A percentile compares a stretch with the other conserved stretches of the same genome.
These are phyloP conservation scores for Acanthurus lineatus DNA, from an alignment of 2,797 vertebrate genomes.

Conservation along the genomic window DNA sequence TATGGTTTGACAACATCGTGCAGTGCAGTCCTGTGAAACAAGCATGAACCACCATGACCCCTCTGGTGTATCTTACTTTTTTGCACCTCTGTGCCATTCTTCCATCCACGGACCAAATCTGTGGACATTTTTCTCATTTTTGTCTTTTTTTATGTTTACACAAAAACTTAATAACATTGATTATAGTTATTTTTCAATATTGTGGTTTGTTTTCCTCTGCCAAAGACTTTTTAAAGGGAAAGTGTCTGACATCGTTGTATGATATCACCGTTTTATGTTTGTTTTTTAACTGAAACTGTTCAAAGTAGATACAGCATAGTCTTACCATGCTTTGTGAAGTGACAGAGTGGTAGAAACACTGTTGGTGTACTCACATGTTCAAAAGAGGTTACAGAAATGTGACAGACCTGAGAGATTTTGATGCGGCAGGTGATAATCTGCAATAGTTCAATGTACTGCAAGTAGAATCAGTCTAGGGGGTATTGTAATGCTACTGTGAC, in stretches of 20 bases:
- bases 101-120: conserved; percentile 56
- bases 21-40: conserved; percentile 69
- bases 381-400: conserved; percentile 54
- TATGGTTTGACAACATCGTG: conserved; percentile 61
- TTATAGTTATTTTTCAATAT: conserved; percentile 26
- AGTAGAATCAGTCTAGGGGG: conserved; percentile 71
- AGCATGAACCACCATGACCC: conserved; percentile 68
- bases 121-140: conserved; percentile 35
- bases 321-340: conserved; percentile 71
- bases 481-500: conserved; percentile 74
- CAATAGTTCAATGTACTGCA: conserved; percentile 68
- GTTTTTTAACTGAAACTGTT: conserved; percentile 46
- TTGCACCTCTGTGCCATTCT: conserved; percentile 63
- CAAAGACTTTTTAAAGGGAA: conserved; percentile 83
- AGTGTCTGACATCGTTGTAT: conserved; percentile 69
- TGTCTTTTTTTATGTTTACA: conserved; percentile 16
- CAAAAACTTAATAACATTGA: conserved; percentile 12
- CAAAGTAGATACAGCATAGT: conserved; percentile 68
- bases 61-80: conserved; percentile 50
- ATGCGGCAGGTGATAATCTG: conserved; percentile 53
- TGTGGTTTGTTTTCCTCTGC: conserved; percentile 75
- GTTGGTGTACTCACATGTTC: conserved; percentile 63
- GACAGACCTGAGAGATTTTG: conserved; percentile 56
- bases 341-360: conserved; percentile 76
- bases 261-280: conserved; percentile 39